Percentiles rank a stretch among this genome's conserved stretches.
Conservation (phyloP, 2,888 invertebrate genomes). For the Phortica okadai region DNA sequence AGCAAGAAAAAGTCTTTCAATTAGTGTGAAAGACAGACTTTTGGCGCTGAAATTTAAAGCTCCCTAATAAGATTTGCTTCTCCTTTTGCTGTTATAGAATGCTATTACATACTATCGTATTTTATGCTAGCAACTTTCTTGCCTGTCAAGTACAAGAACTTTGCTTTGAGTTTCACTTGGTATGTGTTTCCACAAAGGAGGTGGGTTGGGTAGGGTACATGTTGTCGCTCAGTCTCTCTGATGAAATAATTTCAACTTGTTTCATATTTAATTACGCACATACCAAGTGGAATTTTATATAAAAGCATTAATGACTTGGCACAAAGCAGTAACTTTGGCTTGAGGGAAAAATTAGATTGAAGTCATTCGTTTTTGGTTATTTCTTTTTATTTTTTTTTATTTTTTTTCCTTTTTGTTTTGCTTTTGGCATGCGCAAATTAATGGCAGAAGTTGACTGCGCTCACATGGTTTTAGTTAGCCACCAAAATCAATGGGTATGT, state of each 20-base stretch:
- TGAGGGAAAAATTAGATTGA: not conserved
- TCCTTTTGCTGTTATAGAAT: not conserved
- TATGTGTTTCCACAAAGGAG: no score
- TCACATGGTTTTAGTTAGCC: not conserved
- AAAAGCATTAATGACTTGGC: slow-evolving; percentile 24
- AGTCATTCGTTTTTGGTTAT: not conserved
- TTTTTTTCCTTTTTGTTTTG: not conserved
- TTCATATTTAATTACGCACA: slow-evolving; percentile 26
- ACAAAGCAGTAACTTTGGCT: slow-evolving; percentile 5
- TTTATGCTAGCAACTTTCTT: not conserved
- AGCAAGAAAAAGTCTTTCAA: not conserved
- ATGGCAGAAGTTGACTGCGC: slow-evolving; percentile 16
- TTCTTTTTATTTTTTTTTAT: not conserved
- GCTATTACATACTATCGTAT: not conserved
- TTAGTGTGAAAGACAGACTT: slow-evolving; percentile 21
- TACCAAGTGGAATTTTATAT: slow-evolving; percentile 2
- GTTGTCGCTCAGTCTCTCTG: not conserved
- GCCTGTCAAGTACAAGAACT: not conserved
- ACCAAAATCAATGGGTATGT: not conserved
- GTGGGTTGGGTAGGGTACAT: no score
- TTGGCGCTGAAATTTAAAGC: slow-evolving; percentile 21
- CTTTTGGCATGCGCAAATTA: slow-evolving; percentile 4
- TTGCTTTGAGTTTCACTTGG: no score
- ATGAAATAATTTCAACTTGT: slow-evolving; percentile 17
- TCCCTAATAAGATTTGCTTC: slow-evolving; percentile 19